Percentiles rank a stretch among this genome's conserved stretches.
Evolutionary conservation across 2,797 vertebrate species (phyloP).

Genomic region (Danionella dracula): DNA sequence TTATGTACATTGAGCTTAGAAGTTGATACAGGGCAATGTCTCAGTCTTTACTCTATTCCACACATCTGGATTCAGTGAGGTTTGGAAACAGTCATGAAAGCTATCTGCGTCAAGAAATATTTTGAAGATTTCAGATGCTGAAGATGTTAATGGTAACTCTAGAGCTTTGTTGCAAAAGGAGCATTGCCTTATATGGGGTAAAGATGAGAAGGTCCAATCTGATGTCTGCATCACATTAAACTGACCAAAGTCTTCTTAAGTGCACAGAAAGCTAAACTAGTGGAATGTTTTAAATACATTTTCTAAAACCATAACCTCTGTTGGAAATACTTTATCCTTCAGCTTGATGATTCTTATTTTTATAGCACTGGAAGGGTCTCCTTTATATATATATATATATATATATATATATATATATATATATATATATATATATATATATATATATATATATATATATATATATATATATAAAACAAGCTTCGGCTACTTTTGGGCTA

Average conservation of each 20-base stretch:
- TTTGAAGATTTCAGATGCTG: conserved; percentile 2
- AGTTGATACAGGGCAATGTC: conserved; percentile 38
- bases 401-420: too few relatives aligned
- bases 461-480: too few relatives aligned
- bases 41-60: conserved; percentile 60
- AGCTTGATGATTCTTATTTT: too few relatives aligned
- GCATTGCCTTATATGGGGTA: conserved; percentile 1
- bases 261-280: too few relatives aligned
- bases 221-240: background rate
- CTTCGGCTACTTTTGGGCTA: too few relatives aligned
- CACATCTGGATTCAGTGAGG: conserved; percentile 63
- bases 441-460: too few relatives aligned
- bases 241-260: background rate
- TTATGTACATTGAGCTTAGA: conserved; percentile 57
- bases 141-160: background rate
- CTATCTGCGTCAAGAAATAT: conserved; percentile 36
- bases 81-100: conserved; percentile 12
- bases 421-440: too few relatives aligned
- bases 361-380: too few relatives aligned
- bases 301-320: too few relatives aligned
- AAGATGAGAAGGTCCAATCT: background rate
- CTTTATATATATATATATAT: too few relatives aligned
- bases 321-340: too few relatives aligned
- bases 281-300: too few relatives aligned
- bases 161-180: background rate